Percentiles rank a stretch among this genome's conserved stretches.
Conservation (phyloP, 2,113 vertebrate species). For the Galeopterus variegatus region DNA sequence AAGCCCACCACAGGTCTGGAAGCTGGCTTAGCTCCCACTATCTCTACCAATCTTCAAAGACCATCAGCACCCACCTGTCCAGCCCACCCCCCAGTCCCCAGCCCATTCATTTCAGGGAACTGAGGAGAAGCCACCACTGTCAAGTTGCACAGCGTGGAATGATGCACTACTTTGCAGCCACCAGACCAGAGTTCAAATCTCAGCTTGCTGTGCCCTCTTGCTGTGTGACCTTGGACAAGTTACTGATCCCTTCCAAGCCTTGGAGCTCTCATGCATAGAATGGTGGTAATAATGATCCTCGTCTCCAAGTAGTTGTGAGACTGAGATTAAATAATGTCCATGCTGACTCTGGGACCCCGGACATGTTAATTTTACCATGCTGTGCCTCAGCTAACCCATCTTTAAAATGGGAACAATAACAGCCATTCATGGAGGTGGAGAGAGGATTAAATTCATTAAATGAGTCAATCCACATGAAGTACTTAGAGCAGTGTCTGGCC, state of each 20-base stretch:
- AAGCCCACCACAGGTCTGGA: background rate
- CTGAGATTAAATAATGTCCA: background rate
- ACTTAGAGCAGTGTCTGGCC: background rate
- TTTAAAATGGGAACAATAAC: constrained; percentile 51
- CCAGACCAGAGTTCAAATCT: background rate
- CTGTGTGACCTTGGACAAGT: background rate
- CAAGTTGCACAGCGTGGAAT: background rate
- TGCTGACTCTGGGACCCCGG: background rate
- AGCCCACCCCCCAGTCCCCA: background rate
- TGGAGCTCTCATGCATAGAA: background rate
- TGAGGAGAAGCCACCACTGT: background rate
- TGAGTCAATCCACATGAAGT: background rate
- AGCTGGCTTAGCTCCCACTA: background rate
- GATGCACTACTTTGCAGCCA: background rate
- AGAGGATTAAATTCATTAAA: constrained; percentile 9
- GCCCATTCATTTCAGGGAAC: background rate
- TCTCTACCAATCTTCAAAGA: background rate
- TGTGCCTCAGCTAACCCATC: background rate
- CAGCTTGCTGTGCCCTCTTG: background rate
- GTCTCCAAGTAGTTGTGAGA: background rate
- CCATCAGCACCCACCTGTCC: rapidly evolving
- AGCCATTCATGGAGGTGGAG: background rate
- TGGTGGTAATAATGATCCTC: background rate
- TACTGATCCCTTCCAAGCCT: background rate
- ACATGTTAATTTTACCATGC: background rate